phyloP scores from a whole-genome alignment of 2,113 vertebrate genomes.

The Saimiri boliviensis region DNA sequence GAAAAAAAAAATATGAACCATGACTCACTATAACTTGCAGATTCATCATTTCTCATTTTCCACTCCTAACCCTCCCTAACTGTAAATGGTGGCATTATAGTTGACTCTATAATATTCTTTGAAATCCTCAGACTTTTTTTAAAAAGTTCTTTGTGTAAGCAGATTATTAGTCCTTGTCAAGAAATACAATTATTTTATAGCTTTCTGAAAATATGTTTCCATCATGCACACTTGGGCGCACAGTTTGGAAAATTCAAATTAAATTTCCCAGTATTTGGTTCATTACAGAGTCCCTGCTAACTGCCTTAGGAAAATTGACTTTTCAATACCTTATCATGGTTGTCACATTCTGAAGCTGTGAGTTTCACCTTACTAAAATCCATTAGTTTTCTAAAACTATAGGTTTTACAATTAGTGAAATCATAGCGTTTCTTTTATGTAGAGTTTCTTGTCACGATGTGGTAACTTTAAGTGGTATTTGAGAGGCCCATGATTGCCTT shows the following conservation, averaged over 20 bases:
- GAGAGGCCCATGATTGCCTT: not conserved
- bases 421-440: constrained; percentile 39
- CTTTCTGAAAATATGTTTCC: constrained; percentile 71
- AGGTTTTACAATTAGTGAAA: constrained; percentile 51
- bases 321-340: constrained; percentile 64
- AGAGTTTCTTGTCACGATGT: constrained; percentile 46
- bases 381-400: constrained; percentile 37
- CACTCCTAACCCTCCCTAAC: not conserved
- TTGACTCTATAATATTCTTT: not conserved
- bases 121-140: not conserved
- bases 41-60: not conserved
- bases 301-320: constrained; percentile 50
- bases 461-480: constrained; percentile 26
- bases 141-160: not conserved
- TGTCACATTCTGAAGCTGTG: constrained; percentile 58
- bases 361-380: constrained; percentile 64
- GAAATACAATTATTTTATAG: constrained; percentile 57
- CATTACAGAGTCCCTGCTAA: constrained; percentile 65
- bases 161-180: constrained; percentile 28
- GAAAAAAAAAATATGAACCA: not conserved
- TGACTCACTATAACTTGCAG: not conserved
- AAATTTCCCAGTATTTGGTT: constrained; percentile 79
- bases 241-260: constrained; percentile 80
- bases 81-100: not conserved
- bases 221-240: constrained; percentile 73